These are phyloP conservation scores for Cordilura impudica DNA, from an alignment of 2,888 invertebrate genomes.

Conservation along the genomic window DNA sequence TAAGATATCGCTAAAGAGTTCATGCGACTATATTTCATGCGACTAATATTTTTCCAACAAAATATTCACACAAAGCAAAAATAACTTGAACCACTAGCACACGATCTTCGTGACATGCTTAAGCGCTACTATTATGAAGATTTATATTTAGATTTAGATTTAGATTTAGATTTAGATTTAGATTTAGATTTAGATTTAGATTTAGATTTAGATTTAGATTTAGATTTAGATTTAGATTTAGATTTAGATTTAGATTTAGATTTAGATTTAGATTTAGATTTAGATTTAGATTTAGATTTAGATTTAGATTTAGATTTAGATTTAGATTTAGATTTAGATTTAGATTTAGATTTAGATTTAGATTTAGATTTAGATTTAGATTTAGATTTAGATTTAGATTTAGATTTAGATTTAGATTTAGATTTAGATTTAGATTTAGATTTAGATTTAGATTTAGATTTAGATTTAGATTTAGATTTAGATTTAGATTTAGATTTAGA, in stretches of 20 bases:
- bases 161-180: not conserved
- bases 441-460: not conserved
- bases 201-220: not conserved
- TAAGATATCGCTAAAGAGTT: too few relatives aligned
- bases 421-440: not conserved
- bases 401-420: not conserved
- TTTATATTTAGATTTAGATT: not conserved
- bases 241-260: not conserved
- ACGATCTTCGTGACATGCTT: too few relatives aligned
- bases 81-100: too few relatives aligned
- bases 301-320: constrained; percentile 3
- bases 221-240: not conserved
- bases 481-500: constrained; percentile 10
- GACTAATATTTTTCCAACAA: too few relatives aligned
- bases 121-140: too few relatives aligned
- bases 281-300: not conserved
- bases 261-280: not conserved
- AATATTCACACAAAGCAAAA: too few relatives aligned
- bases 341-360: not conserved
- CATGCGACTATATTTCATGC: too few relatives aligned
- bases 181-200: not conserved
- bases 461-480: not conserved
- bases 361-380: not conserved
- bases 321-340: not conserved
- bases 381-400: not conserved